Evolutionary conservation across 1,140 invertebrate genomes (phyloP), one percentile per base, ranked within the genome.

Genomic region (Pseudoatta argentina): DNA sequence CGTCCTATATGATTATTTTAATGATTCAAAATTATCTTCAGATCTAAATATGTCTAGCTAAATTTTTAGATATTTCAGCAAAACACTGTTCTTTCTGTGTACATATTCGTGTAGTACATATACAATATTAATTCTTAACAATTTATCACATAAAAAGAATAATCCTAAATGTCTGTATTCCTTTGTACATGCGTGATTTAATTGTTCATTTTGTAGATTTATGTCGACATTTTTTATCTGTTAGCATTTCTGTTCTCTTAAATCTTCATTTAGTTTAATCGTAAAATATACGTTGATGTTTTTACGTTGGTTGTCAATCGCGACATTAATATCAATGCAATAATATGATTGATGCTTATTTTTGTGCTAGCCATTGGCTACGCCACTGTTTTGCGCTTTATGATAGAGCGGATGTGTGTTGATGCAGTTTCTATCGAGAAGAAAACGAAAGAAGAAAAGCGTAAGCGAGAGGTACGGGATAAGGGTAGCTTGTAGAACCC

Each of bases 401-500:
- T 30, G 44, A 51, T 61, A 77, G n/a, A 82, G 8, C 24, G 8
- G 21, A 48, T 57, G 67, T 14, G 48, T 44, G 21, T 78, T 67
- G 48, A 48, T 67, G 85, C 61, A 71, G 48, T 53, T 67, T 61
- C 72, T 73, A 72, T 67, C 7, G 76, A 67, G 59, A 75, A 30
- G 27, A 69, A 30, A 69, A 79, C 64, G 79, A 86, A 89, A 76
- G 79, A 81, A 72, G 86, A 30, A 86, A 85, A 87, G 89, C 86
- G 87, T 87, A 87, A 87, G 63, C 59, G 87, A 64, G 77, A 78
- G 53, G 24, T 59, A 39, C 48, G 30, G 67, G 51, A 82, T 44
- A 82, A 86, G 86, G 86, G 90, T 91, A 92, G 93, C 93, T 95
- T 94, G 94, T 95, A 95, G 94, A 94, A 95, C 94, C 94, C 91